A percentile compares a stretch with the other conserved stretches of the same genome.
Conservation (phyloP, 2,797 vertebrate genomes). For the Sebastes steindachneri region DNA sequence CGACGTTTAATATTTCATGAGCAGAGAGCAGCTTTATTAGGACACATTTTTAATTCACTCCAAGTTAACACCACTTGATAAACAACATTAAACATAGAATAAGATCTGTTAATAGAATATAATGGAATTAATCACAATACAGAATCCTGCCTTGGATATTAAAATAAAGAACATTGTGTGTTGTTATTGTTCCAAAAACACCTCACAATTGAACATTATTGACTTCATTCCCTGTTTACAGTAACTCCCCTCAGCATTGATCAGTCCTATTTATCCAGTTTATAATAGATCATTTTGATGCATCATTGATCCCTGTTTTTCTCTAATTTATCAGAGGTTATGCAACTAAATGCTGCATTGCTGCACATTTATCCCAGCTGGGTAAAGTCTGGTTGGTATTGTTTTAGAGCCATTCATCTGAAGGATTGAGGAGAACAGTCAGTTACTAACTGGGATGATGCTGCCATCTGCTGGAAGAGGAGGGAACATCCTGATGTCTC, state of each 20-base stretch:
- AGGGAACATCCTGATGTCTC: background rate
- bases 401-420: background rate
- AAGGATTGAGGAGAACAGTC: background rate
- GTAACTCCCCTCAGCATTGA: background rate
- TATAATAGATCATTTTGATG: background rate
- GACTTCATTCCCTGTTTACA: background rate
- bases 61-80: background rate
- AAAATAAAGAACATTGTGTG: background rate
- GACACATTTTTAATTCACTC: slow-evolving; percentile 6
- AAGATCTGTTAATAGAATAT: background rate
- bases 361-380: background rate
- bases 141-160: background rate
- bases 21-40: slow-evolving; percentile 18
- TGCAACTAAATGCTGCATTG: slow-evolving; percentile 8
- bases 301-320: background rate
- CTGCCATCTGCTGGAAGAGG: slow-evolving; percentile 54
- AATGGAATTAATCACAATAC: background rate
- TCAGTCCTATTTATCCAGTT: background rate
- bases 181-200: background rate
- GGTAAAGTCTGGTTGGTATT: background rate
- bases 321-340: background rate
- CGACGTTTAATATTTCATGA: slow-evolving; percentile 38
- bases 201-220: background rate
- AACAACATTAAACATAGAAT: background rate
- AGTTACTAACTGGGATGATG: background rate